These are phyloP conservation scores for Cryptus armator DNA, from an alignment of 2,888 invertebrate genomes.

Conservation along the genomic window DNA sequence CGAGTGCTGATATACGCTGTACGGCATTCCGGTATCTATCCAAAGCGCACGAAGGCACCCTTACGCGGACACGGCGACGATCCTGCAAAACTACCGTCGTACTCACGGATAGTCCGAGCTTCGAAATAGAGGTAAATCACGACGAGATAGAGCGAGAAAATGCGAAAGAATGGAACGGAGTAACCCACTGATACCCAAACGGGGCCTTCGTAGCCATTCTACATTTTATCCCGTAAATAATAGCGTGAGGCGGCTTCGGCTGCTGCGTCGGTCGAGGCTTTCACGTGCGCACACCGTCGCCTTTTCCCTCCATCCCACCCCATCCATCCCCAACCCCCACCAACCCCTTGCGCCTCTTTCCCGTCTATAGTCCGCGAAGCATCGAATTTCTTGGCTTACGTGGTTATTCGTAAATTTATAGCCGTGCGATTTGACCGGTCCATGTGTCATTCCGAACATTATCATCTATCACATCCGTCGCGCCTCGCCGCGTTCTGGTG, in stretches of 20 bases:
- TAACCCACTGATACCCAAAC: slow-evolving; percentile 59
- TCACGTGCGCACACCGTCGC: neutral
- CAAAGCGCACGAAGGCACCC: neutral
- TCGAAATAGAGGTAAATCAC: slow-evolving; percentile 67
- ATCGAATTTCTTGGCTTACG: slow-evolving; percentile 75
- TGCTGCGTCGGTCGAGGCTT: slow-evolving; percentile 18
- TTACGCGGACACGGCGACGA: slow-evolving; percentile 2
- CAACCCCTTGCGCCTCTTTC: neutral
- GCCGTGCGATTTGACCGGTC: slow-evolving; percentile 77
- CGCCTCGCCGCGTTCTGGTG: slow-evolving; percentile 71
- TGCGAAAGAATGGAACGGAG: slow-evolving; percentile 41
- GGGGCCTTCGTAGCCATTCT: slow-evolving; percentile 62
- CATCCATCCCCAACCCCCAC: slow-evolving; percentile 26
- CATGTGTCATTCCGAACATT: slow-evolving; percentile 80
- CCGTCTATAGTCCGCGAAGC: slow-evolving; percentile 22
- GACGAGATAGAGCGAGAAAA: slow-evolving; percentile 33
- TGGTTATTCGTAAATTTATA: slow-evolving; percentile 79
- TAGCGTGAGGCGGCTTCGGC: slow-evolving; percentile 41
- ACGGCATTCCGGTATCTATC: neutral
- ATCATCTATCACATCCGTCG: slow-evolving; percentile 79
- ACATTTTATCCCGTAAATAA: slow-evolving; percentile 66
- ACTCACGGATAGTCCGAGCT: slow-evolving; percentile 30
- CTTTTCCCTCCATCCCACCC: slow-evolving; percentile 36
- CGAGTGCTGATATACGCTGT: neutral
- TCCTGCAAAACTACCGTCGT: slow-evolving; percentile 45